phyloP scores from a whole-genome alignment of 2,797 vertebrate species.

The Fundulus diaphanus region DNA sequence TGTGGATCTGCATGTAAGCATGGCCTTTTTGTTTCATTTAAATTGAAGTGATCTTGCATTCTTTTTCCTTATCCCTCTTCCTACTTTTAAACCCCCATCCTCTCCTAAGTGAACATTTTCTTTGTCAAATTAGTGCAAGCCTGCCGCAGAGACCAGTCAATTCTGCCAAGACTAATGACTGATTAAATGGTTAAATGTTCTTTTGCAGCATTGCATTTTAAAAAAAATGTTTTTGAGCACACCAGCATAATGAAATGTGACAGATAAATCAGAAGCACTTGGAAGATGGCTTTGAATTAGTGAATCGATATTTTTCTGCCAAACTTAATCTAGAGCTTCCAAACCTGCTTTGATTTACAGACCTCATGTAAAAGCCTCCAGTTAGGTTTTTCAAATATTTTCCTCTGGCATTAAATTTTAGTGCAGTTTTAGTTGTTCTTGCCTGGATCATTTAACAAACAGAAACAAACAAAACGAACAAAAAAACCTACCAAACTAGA shows the following conservation, averaged over 20 bases:
- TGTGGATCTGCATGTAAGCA: background rate
- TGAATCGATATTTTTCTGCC: slow-evolving; percentile 71
- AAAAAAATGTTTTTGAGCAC: slow-evolving; percentile 59
- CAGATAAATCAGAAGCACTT: slow-evolving; percentile 76
- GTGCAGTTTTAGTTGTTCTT: slow-evolving; percentile 19
- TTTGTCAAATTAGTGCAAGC: slow-evolving; percentile 53
- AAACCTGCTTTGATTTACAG: slow-evolving; percentile 42
- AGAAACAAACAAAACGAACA: slow-evolving; percentile 16
- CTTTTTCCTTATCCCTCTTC: background rate
- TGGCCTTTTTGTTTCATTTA: background rate
- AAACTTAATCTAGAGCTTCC: slow-evolving; percentile 45
- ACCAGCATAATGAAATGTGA: slow-evolving; percentile 76
- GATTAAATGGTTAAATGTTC: slow-evolving; percentile 63
- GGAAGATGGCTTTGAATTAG: slow-evolving; percentile 73
- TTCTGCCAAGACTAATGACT: slow-evolving; percentile 55
- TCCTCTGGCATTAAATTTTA: slow-evolving; percentile 23
- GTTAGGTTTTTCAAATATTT: slow-evolving; percentile 21
- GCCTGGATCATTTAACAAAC: slow-evolving; percentile 11
- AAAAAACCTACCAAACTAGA: too few relatives aligned
- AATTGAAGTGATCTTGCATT: background rate
- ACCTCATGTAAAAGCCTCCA: slow-evolving; percentile 28
- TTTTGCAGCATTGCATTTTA: slow-evolving; percentile 61
- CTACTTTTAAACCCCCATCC: background rate
- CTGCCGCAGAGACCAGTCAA: slow-evolving; percentile 57
- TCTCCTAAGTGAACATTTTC: slow-evolving; percentile 11